These are phyloP conservation scores for Marasmarcha lunaedactyla DNA, from an alignment of 2,888 invertebrate species.

Conservation along the genomic window DNA sequence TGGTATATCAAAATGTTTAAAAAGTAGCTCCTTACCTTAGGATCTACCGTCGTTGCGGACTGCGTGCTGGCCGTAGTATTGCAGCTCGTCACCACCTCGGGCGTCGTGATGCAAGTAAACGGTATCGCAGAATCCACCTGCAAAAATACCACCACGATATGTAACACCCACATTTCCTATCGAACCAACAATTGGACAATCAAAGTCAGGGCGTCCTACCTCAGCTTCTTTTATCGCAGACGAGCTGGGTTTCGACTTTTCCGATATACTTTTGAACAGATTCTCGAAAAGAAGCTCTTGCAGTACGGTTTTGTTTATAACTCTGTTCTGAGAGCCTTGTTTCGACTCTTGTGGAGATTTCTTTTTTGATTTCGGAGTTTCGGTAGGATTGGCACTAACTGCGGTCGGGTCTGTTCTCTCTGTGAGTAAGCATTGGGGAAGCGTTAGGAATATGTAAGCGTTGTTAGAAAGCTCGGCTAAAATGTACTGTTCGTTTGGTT, in stretches of 20 bases:
- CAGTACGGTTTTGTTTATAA: conserved; percentile 34
- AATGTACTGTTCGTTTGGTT: conserved; percentile 19
- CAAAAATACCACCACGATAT: conserved; percentile 22
- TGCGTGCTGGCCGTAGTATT: conserved; percentile 47
- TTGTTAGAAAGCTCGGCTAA: conserved; percentile 36
- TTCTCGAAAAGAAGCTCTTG: conserved; percentile 43
- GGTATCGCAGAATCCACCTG: conserved; percentile 64
- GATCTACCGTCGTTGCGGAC: conserved; percentile 36
- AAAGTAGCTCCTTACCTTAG: conserved; percentile 32
- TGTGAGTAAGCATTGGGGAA: conserved; percentile 33
- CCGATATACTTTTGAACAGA: conserved; percentile 30
- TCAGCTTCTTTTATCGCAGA: conserved; percentile 27
- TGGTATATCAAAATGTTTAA: too few relatives aligned
- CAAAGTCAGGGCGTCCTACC: conserved; percentile 34
- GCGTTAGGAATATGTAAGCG: conserved; percentile 43
- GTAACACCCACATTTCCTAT: conserved; percentile 4
- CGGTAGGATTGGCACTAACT: neutral
- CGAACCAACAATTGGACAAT: conserved; percentile 10
- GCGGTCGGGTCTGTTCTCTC: conserved; percentile 14
- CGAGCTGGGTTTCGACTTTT: conserved; percentile 17
- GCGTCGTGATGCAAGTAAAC: conserved; percentile 65
- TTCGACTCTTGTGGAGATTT: too few relatives aligned
- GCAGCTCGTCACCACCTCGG: conserved; percentile 59
- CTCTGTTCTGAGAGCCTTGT: conserved; percentile 22
- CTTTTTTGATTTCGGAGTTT: too few relatives aligned